Conservation (phyloP, 2,113 vertebrate genomes). For the Sturnus vulgaris region DNA sequence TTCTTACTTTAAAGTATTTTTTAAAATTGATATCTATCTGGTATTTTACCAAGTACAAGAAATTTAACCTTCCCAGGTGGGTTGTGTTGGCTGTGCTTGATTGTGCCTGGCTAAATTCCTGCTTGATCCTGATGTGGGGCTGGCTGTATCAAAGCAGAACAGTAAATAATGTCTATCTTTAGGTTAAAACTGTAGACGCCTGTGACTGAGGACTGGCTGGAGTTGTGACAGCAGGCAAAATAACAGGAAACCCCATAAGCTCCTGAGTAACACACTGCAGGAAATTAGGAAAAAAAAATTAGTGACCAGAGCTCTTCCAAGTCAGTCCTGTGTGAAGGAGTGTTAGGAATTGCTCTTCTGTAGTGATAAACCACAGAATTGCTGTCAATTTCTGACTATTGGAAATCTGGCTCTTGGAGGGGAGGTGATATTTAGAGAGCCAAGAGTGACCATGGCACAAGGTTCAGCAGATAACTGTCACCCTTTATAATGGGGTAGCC, state of each 20-base stretch:
- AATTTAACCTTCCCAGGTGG: neutral
- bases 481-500: neutral
- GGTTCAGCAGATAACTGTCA: neutral
- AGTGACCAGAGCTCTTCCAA: neutral
- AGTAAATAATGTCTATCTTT: neutral
- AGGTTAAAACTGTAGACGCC: neutral
- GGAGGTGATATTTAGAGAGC: neutral
- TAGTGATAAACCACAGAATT: neutral
- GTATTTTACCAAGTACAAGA: neutral
- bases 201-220: neutral
- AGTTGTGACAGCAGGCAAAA: neutral
- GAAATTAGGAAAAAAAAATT: no score
- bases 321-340: neutral
- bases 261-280: neutral
- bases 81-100: neutral
- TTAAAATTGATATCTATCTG: neutral
- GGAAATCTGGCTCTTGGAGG: neutral
- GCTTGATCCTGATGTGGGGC: neutral
- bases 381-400: neutral
- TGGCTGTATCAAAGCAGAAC: neutral
- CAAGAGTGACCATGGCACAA: neutral
- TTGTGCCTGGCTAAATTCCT: neutral
- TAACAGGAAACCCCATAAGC: neutral
- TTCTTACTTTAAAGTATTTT: neutral
- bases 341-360: neutral